Base-by-base conservation (phyloP, 2,113 vertebrate genomes). In the Pimephales promelas region DNA sequence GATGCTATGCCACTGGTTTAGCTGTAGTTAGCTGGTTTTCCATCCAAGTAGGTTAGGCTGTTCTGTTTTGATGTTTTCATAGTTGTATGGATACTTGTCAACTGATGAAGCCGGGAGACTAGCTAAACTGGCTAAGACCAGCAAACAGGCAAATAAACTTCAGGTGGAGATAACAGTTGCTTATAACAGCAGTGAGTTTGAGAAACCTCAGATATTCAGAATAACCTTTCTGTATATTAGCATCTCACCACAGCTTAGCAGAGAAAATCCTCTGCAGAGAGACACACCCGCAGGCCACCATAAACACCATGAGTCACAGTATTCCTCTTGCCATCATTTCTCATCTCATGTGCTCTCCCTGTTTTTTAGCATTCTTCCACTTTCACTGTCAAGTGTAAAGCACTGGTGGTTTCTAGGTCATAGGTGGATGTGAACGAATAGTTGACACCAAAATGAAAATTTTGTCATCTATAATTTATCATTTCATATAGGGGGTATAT, bases 241-340 rank as follows among this genome's bases (percentile, higher is more conserved):
- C 43, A 57, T 61, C 56, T 20, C 45, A 75, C 81, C 10, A 28
- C 59, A 68, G 68, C 72, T 74, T 66, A 75, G 45, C 68, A 64
- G 70, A 54, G n/a, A 77, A 57, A 47, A 72, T 72, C 24, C n/a
- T 47, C n/a, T 3, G 24, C n/a, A 45, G 70, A 26, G 20, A 3
- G n/a, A 47, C 5, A 72, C 62, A 36, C 34, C 31, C 28, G 31
- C 62, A 66, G 62, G 31, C 18, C 31, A 4, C 31, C 0, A 1
- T 66, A 47, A 47, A n/a, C 40, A 47, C 16, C 43, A 24, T 72
- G 70, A 72, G 70, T 71, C 31, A 43, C 52, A 34, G 5, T 52
- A 52, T 40, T 13, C 22, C 26, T 54, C 47, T 31, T 20, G 11
- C 20, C 61, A 64, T 64, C 28, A 31, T 28, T 16, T 82, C n/a